phyloP scores from a whole-genome alignment of 2,113 vertebrate genomes.

The Calyptomena viridis region DNA sequence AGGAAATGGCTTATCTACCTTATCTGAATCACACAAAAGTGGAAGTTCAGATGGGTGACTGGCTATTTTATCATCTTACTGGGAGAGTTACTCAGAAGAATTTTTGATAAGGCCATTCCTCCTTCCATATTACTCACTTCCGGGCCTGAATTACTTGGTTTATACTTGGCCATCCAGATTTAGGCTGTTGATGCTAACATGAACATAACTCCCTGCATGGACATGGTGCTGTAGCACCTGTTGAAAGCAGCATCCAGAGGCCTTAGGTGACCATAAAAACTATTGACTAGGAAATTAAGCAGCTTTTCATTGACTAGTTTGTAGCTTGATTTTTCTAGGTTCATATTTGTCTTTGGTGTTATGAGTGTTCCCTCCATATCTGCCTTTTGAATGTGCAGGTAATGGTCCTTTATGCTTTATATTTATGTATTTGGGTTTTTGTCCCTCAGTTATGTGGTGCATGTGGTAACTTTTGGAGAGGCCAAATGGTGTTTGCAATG shows the following conservation, averaged over 20 bases:
- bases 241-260: neutral
- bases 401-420: neutral
- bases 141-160: neutral
- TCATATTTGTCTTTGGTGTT: neutral
- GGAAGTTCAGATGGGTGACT: neutral
- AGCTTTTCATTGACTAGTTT: neutral
- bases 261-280: neutral
- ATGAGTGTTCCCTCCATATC: neutral
- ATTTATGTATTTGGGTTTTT: neutral
- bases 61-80: neutral
- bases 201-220: neutral
- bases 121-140: neutral
- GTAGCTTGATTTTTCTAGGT: neutral
- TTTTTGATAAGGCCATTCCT: neutral
- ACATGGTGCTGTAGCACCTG: neutral
- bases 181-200: neutral
- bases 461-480: neutral
- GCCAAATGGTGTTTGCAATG: neutral
- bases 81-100: neutral
- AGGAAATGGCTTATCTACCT: neutral
- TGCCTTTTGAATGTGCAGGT: neutral
- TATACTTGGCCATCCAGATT: neutral
- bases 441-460: accelerated
- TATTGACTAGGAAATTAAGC: neutral
- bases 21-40: neutral